phyloP scores from a whole-genome alignment of 2,113 vertebrate species.

The Cryptomyrus ogoouensis region DNA sequence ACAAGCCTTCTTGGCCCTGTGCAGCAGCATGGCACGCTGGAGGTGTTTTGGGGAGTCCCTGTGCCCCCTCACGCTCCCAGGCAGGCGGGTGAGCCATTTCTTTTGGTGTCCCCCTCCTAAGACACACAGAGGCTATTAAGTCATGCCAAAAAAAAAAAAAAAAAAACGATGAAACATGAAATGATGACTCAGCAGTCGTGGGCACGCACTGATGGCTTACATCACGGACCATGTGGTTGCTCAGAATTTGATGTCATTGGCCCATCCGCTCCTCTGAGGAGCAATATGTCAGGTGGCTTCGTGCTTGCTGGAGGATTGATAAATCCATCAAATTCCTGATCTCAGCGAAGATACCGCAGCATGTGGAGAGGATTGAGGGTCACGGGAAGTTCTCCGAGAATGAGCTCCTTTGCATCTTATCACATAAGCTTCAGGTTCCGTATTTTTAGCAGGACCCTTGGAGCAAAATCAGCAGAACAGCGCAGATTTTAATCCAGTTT shows the following conservation, averaged over 20 bases:
- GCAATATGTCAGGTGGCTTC: not conserved
- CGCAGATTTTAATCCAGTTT: not conserved
- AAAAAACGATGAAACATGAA: not conserved
- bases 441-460: constrained; percentile 6
- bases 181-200: not conserved
- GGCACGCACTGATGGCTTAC: not conserved
- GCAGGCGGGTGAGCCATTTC: not conserved
- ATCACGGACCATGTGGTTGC: not conserved
- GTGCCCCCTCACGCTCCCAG: not conserved
- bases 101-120: not conserved
- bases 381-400: constrained; percentile 1
- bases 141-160: not conserved
- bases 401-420: not conserved
- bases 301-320: not conserved
- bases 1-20: not conserved
- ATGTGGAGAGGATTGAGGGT: not conserved
- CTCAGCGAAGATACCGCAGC: not conserved
- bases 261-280: not conserved
- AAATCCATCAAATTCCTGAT: constrained; percentile 2
- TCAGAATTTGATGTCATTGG: not conserved
- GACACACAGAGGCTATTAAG: not conserved
- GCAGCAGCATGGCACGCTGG: not conserved
- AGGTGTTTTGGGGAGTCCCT: not conserved
- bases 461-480: not conserved
- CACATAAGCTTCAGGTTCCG: not conserved